Evolutionary conservation across 2,797 vertebrate genomes (phyloP).

Genomic region (Scarus forsteni): DNA sequence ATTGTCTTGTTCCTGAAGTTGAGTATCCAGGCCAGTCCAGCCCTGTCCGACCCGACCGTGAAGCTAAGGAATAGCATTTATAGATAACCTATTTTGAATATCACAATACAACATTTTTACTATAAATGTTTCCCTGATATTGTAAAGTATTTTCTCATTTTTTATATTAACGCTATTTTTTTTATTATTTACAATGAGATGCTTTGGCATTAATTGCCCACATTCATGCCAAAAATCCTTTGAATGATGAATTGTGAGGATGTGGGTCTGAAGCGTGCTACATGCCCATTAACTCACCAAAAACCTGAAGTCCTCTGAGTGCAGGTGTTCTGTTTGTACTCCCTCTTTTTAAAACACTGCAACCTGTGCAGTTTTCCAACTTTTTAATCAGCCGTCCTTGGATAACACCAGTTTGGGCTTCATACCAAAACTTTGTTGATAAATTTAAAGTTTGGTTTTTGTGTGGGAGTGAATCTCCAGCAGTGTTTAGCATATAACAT

Average conservation of each 20-base stretch:
- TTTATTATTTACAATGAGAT: too few relatives aligned
- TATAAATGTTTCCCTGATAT: too few relatives aligned
- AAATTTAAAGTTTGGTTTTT: slow-evolving; percentile 25
- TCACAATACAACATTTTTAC: too few relatives aligned
- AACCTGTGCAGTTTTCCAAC: slow-evolving; percentile 55
- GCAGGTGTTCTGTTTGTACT: slow-evolving; percentile 46
- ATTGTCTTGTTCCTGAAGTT: too few relatives aligned
- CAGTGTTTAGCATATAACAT: slow-evolving; percentile 33
- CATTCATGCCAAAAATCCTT: too few relatives aligned
- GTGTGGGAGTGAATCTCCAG: slow-evolving; percentile 34
- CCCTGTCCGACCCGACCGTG: too few relatives aligned
- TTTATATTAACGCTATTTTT: too few relatives aligned
- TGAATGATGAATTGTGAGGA: slow-evolving; percentile 10
- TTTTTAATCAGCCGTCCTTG: slow-evolving; percentile 52
- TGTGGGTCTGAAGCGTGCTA: slow-evolving; percentile 22
- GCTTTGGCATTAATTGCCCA: too few relatives aligned
- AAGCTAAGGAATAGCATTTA: too few relatives aligned
- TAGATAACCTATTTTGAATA: too few relatives aligned
- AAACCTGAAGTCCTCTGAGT: slow-evolving; percentile 15
- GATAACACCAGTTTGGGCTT: slow-evolving; percentile 32
- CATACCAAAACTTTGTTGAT: slow-evolving; percentile 22
- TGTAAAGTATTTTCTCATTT: too few relatives aligned
- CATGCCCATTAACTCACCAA: slow-evolving; percentile 29
- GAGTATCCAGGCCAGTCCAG: too few relatives aligned
- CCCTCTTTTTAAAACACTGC: slow-evolving; percentile 55